Conservation (phyloP, 2,797 vertebrate genomes). For the Gorsachius magnificus region DNA sequence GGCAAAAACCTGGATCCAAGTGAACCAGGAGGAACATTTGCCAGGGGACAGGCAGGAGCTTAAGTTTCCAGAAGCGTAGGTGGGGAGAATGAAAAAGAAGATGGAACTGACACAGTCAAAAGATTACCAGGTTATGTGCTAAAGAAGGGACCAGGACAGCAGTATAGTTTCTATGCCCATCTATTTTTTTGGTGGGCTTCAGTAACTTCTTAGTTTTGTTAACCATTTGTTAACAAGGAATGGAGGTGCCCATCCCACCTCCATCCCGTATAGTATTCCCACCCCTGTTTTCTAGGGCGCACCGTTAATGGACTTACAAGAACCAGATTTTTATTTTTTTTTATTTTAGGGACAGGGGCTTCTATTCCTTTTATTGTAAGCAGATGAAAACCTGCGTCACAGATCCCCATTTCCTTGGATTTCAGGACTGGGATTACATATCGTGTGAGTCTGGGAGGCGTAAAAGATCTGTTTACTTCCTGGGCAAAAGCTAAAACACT, state of each 20-base stretch:
- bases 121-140: neutral
- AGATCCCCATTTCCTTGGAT: neutral
- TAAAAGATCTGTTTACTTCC: neutral
- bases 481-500: neutral
- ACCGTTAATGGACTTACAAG: neutral
- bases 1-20: neutral
- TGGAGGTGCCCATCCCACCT: neutral
- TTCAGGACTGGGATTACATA: neutral
- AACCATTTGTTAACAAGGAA: neutral
- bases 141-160: neutral
- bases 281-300: neutral
- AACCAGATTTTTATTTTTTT: neutral
- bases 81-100: neutral
- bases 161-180: neutral
- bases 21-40: neutral
- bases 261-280: neutral
- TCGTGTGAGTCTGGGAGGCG: neutral
- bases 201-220: neutral
- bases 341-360: neutral
- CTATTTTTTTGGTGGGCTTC: neutral
- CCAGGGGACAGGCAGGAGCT: neutral
- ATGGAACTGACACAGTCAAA: accelerated
- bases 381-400: neutral
- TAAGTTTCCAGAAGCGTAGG: neutral
- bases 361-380: neutral